Base-by-base conservation (phyloP, 2,797 vertebrate genomes). In the Onychomys torridus region DNA sequence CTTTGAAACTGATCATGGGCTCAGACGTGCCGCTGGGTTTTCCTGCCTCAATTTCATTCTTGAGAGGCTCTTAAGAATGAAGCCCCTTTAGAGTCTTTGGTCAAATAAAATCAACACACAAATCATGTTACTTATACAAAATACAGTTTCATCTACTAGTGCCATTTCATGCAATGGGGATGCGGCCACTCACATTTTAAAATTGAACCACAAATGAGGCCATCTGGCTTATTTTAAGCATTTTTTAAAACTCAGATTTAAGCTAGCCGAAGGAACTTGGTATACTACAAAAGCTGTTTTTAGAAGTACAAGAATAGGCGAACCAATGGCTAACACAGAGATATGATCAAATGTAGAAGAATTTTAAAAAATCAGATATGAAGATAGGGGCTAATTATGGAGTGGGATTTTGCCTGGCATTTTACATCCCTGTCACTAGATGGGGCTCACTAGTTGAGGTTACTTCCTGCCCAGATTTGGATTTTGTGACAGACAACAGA, bases 381-480 rank as follows among this genome's bases (percentile, higher is more conserved):
- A 88, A 89, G 16, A n/a, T 57, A 37, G 0, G 1, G 14, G 34
- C 19, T 90, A 32, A 92, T 88, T 55, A 59, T 0, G 29, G 71
- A 40, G 1, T 4, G 63, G 29, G 9, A 32, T 86, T 37, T 40
- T 69, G 11, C 76, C 23, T 67, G 77, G 93, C 83, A 94, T 21
- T 96, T 96, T 97, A 96, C 91, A 87, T 98, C 98, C 98, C 98
- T 97, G 34, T 95, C 98, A 97, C 98, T 98, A 99, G 98, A 98
- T 98, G 98, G 98, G 96, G 98, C 98, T 98, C 98, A 93, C 94
- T 78, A 93, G 96, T 84, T 95, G 98, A 98, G 97, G 98, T 98
- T 98, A 12, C 90, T 97, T 79, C 55, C 93, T 90, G 83, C 89
- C 78, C 37, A 91, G 65, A 87, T 78, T 37, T 40, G 69, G 89